A percentile compares a stretch with the other conserved stretches of the same genome.
These are phyloP conservation scores for Oryzias sinensis DNA, from an alignment of 2,797 vertebrate species.

Conservation along the genomic window DNA sequence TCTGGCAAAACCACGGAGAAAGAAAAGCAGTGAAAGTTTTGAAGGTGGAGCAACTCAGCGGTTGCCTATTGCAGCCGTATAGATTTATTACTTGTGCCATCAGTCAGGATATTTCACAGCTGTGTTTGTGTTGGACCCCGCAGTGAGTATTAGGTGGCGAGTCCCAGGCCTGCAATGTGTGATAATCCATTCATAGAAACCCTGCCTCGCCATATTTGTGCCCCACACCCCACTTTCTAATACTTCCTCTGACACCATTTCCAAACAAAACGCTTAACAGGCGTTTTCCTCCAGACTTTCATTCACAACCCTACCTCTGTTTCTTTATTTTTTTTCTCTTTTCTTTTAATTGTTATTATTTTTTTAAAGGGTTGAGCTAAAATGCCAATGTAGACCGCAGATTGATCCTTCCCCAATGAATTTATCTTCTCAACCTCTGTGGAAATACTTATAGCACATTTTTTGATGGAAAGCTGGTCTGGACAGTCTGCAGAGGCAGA, in stretches of 20 bases:
- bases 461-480: constrained; percentile 52
- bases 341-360: constrained; percentile 22
- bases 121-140: constrained; percentile 84
- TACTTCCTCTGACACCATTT: constrained; percentile 73
- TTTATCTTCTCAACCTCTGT: constrained; percentile 41
- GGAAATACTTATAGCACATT: constrained; percentile 55
- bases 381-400: constrained; percentile 59
- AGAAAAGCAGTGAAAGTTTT: constrained; percentile 24
- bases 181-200: constrained; percentile 73
- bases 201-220: constrained; percentile 19
- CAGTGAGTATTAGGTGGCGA: constrained; percentile 79
- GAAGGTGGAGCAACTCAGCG: constrained; percentile 58
- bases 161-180: constrained; percentile 69
- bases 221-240: constrained; percentile 18
- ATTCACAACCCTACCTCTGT: constrained; percentile 48
- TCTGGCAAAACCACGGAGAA: constrained; percentile 21
- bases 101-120: constrained; percentile 79
- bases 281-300: constrained; percentile 41
- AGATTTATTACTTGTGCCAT: constrained; percentile 77
- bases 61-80: constrained; percentile 55
- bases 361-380: constrained; percentile 44
- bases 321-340: background rate
- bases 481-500: constrained; percentile 38
- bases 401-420: constrained; percentile 58
- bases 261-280: constrained; percentile 49